phyloP scores from a whole-genome alignment of 2,888 invertebrate genomes.

The Hirtodrosophila duncani region DNA sequence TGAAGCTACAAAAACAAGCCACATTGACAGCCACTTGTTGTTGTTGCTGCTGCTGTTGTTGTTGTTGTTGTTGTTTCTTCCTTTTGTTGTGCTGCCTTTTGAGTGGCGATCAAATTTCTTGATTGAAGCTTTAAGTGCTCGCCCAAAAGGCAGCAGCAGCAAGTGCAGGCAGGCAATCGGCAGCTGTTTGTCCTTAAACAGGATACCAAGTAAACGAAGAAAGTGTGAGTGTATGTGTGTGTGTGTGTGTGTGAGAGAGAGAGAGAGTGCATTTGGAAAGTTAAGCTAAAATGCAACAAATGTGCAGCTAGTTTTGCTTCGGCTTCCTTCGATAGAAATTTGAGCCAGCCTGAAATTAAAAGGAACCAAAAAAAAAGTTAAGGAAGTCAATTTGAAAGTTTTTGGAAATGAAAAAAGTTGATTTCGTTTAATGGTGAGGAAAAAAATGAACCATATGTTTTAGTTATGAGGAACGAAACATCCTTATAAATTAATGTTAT shows the following conservation, averaged over 20 bases:
- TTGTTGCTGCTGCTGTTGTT: conserved; percentile 31
- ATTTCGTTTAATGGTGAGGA: too few relatives aligned
- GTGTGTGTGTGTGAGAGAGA: not conserved
- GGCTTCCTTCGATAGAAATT: conserved; percentile 35
- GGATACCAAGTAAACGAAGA: conserved; percentile 32
- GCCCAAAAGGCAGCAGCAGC: conserved; percentile 16
- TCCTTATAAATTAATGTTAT: too few relatives aligned
- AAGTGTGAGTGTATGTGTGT: not conserved
- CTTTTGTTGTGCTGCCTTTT: conserved; percentile 26
- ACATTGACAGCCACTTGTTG: conserved; percentile 46
- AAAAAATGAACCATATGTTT: too few relatives aligned
- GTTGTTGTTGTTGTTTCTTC: conserved; percentile 18
- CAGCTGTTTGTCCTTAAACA: conserved; percentile 49
- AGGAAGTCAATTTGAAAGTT: conserved; percentile 36
- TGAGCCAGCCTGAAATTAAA: conserved; percentile 18
- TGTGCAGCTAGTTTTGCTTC: conserved; percentile 34
- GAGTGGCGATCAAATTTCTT: conserved; percentile 68
- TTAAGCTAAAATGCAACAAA: conserved; percentile 55
- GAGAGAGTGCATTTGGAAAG: not conserved
- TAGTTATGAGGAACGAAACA: too few relatives aligned
- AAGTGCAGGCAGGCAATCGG: conserved; percentile 30
- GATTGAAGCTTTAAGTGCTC: conserved; percentile 61
- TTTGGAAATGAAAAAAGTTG: too few relatives aligned
- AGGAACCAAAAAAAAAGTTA: not conserved
- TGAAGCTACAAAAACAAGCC: conserved; percentile 19